phyloP scores from a whole-genome alignment of 2,888 invertebrate species.

The Trachelus stipa region DNA sequence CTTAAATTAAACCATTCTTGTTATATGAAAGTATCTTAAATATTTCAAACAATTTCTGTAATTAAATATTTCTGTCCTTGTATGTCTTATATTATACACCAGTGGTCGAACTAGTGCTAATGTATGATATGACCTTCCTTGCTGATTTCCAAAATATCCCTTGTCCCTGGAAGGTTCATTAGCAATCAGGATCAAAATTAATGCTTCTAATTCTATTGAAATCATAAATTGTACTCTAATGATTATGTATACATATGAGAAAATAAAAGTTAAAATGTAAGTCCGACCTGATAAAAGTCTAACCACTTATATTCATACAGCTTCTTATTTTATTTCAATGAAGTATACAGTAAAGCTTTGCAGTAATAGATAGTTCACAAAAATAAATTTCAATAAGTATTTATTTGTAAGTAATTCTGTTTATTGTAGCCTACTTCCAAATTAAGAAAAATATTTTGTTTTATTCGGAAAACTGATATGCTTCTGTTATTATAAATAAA shows the following conservation, averaged over 20 bases:
- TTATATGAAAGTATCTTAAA: constrained; percentile 13
- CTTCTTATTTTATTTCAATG: not conserved
- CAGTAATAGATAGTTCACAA: not conserved
- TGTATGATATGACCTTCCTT: constrained; percentile 44
- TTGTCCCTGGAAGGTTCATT: constrained; percentile 42
- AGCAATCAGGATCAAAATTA: not conserved
- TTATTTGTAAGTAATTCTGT: not conserved
- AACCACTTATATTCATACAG: too few relatives aligned
- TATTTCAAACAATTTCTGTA: constrained; percentile 14
- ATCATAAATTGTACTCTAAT: not conserved
- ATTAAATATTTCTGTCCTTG: not conserved
- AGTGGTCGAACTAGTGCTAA: constrained; percentile 34
- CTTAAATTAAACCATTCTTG: not conserved
- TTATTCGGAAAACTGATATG: not conserved
- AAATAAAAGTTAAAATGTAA: not conserved
- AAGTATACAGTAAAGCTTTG: not conserved
- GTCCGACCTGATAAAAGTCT: not conserved
- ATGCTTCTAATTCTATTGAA: not conserved
- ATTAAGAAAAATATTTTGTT: not conserved
- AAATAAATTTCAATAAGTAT: not conserved
- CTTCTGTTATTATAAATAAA: not conserved
- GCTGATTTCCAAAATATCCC: constrained; percentile 39
- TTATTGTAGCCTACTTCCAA: not conserved
- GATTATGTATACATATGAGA: not conserved
- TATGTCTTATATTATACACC: not conserved